A percentile compares a stretch with the other conserved stretches of the same genome.
phyloP scores from a whole-genome alignment of 1,140 invertebrate species.

The Drosophila navojoa region DNA sequence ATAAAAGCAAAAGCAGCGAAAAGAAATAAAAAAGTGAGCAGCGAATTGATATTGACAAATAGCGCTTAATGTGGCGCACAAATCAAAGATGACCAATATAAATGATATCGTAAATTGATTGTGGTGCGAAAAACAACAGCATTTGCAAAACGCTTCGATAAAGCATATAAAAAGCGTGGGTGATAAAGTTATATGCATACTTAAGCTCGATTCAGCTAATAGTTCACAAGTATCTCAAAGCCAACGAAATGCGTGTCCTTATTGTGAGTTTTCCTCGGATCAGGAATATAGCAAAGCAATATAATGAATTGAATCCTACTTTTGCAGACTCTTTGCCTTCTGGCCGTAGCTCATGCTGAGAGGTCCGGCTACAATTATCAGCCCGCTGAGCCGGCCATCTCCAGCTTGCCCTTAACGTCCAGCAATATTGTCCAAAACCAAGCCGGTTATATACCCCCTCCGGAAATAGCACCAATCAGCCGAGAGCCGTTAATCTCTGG shows the following conservation, averaged over 20 bases:
- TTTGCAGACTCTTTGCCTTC: slow-evolving; percentile 46
- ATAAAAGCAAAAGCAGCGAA: slow-evolving; percentile 5
- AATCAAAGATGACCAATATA: slow-evolving; percentile 38
- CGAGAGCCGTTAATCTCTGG: slow-evolving; percentile 15
- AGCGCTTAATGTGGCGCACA: slow-evolving; percentile 35
- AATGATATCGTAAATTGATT: slow-evolving; percentile 30
- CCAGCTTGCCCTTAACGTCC: slow-evolving; percentile 35
- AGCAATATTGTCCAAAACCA: slow-evolving; percentile 28
- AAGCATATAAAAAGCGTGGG: slow-evolving; percentile 73
- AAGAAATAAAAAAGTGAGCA: slow-evolving; percentile 19
- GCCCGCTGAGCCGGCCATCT: slow-evolving; percentile 41
- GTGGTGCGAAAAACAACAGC: slow-evolving; percentile 33
- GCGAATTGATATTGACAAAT: slow-evolving; percentile 42
- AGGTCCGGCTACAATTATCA: slow-evolving; percentile 66
- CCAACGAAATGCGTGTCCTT: slow-evolving; percentile 66
- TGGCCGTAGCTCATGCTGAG: slow-evolving; percentile 49
- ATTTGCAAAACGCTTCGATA: slow-evolving; percentile 32
- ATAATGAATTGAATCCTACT: neutral
- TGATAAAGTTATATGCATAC: slow-evolving; percentile 51
- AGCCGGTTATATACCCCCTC: slow-evolving; percentile 21
- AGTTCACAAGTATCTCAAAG: slow-evolving; percentile 49
- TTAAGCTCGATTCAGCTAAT: slow-evolving; percentile 47
- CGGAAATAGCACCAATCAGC: neutral
- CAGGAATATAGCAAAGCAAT: neutral
- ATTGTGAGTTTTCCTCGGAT: slow-evolving; percentile 55